Evolutionary conservation across 2,888 invertebrate genomes (phyloP).

Genomic region (Eledona agricola): DNA sequence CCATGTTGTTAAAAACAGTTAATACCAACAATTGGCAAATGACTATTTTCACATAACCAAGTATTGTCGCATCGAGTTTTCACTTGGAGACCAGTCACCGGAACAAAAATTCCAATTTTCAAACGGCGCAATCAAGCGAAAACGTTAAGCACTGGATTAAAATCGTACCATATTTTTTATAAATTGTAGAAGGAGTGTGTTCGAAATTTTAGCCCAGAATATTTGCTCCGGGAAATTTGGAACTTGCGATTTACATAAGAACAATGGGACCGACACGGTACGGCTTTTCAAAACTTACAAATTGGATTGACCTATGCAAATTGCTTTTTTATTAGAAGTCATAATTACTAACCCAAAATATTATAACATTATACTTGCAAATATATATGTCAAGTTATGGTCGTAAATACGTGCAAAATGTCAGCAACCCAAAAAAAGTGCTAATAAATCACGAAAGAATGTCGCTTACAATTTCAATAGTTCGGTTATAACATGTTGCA

Average conservation of each 20-base stretch:
- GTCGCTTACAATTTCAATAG: too few species aligned
- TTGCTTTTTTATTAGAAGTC: slow-evolving; percentile 15
- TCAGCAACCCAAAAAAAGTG: too few species aligned
- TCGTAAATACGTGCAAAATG: too few species aligned
- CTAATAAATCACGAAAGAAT: too few species aligned
- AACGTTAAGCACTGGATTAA: too few species aligned
- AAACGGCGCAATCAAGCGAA: slow-evolving; percentile 13
- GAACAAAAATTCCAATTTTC: slow-evolving; percentile 22
- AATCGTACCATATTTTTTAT: slow-evolving; percentile 8
- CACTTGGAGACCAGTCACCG: slow-evolving; percentile 15
- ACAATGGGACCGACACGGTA: slow-evolving; percentile 9
- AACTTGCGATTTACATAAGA: slow-evolving; percentile 19
- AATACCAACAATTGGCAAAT: slow-evolving; percentile 16
- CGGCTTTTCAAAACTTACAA: slow-evolving; percentile 4
- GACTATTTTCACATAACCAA: slow-evolving; percentile 11
- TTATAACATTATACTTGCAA: slow-evolving; percentile 14
- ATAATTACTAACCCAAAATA: slow-evolving; percentile 8
- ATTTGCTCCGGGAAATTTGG: not conserved
- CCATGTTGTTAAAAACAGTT: slow-evolving; percentile 6
- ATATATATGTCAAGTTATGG: slow-evolving; percentile 7
- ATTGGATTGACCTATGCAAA: slow-evolving; percentile 27
- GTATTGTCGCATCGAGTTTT: slow-evolving; percentile 21
- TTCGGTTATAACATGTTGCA: too few species aligned
- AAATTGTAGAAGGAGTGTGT: slow-evolving; percentile 11
- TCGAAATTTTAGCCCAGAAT: too few species aligned